These are phyloP conservation scores for Ditula angustiorana DNA, from an alignment of 2,888 invertebrate species.

Conservation along the genomic window DNA sequence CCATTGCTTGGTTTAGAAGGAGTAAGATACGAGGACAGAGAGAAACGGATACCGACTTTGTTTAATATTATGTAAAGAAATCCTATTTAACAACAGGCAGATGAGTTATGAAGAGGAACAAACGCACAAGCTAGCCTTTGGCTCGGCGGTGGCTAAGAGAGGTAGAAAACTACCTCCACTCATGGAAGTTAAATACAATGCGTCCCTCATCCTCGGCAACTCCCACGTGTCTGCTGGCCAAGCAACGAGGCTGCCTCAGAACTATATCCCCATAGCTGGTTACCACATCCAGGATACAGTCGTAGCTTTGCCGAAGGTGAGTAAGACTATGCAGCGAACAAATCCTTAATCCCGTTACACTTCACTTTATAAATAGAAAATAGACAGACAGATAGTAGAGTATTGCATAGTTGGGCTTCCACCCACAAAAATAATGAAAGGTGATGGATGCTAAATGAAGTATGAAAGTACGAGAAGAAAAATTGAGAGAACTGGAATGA, in stretches of 20 bases:
- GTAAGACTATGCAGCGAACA: no score
- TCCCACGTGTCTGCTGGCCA: slow-evolving; percentile 55
- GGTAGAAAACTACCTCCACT: slow-evolving; percentile 50
- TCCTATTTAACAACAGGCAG: slow-evolving; percentile 42
- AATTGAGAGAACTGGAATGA: no score
- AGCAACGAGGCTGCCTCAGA: slow-evolving; percentile 54
- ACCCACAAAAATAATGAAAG: no score
- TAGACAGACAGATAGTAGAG: no score
- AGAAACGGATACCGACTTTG: background rate
- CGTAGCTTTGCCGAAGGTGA: slow-evolving; percentile 58
- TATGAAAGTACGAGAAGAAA: no score
- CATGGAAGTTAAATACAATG: slow-evolving; percentile 51
- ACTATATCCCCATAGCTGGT: slow-evolving; percentile 56
- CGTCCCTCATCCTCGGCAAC: slow-evolving; percentile 57
- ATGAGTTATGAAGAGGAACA: slow-evolving; percentile 37
- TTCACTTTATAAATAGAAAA: no score
- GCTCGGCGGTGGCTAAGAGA: slow-evolving; percentile 47
- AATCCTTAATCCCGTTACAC: no score
- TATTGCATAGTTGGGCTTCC: no score
- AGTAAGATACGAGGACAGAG: no score
- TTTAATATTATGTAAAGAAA: slow-evolving; percentile 26
- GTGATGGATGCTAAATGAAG: no score
- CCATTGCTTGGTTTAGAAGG: no score
- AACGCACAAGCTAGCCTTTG: slow-evolving; percentile 48
- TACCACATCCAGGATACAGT: slow-evolving; percentile 57